Evolutionary conservation across 2,888 invertebrate species (phyloP).

Genomic region (Salticus scenicus): DNA sequence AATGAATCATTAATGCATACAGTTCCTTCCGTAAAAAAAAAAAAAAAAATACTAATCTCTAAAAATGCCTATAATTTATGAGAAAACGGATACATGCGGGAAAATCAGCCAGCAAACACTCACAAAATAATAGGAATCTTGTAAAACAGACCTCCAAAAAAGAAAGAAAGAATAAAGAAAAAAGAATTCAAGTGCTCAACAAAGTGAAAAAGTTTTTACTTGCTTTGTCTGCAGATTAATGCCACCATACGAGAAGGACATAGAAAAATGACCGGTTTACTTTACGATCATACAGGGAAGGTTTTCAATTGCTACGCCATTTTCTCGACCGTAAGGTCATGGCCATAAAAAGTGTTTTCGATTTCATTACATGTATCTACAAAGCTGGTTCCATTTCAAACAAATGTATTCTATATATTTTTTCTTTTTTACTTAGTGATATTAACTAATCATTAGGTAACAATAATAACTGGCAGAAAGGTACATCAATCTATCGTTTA

Average conservation of each 20-base stretch:
- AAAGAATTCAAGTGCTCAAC: conserved; percentile 24
- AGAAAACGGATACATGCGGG: too few relatives aligned
- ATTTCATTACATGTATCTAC: conserved; percentile 15
- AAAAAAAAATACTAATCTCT: too few relatives aligned
- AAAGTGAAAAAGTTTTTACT: conserved; percentile 36
- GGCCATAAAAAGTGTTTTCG: conserved; percentile 42
- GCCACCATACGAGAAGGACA: conserved; percentile 43
- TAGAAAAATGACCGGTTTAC: conserved; percentile 53
- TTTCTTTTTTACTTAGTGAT: conserved; percentile 20
- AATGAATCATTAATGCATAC: too few relatives aligned
- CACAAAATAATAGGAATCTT: too few relatives aligned
- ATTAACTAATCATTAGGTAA: conserved; percentile 52
- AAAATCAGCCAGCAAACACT: too few relatives aligned
- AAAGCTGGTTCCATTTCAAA: conserved; percentile 20
- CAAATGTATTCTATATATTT: too few relatives aligned
- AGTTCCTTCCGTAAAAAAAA: too few relatives aligned
- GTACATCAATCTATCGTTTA: conserved; percentile 62
- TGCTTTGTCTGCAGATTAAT: conserved; percentile 51
- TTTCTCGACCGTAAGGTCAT: conserved; percentile 60
- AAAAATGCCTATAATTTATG: too few relatives aligned
- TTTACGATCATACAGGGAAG: conserved; percentile 47
- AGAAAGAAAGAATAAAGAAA: too few relatives aligned
- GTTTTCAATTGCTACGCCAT: conserved; percentile 58
- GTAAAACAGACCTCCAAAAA: too few relatives aligned
- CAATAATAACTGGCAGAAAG: conserved; percentile 52